Evolutionary conservation across 2,113 vertebrate species (phyloP), one percentile per base, ranked within the genome.

Genomic region (Gallinago paraguaiae): DNA sequence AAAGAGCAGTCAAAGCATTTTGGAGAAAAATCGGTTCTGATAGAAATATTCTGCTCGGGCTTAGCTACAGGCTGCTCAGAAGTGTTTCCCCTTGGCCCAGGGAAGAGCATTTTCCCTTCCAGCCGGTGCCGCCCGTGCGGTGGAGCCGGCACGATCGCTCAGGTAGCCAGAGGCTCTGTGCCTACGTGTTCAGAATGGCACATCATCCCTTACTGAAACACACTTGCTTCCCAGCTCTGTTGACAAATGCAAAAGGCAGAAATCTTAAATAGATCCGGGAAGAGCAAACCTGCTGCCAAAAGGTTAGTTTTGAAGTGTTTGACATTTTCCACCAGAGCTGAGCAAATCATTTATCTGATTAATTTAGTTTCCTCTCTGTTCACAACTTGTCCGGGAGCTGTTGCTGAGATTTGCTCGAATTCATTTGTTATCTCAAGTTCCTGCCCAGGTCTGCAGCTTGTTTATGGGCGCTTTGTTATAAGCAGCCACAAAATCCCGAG

Each of bases 341-440:
- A 97, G 95, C 92, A 94, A 93, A 96, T 95, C 27, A 90, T 96
- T 97, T 96, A 96, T 96, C 95, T 94, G 95, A 96, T 95, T 96
- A 96, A 97, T 97, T 96, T 93, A 39, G 61, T 90, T 97, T 93
- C 93, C 61, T 89, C 74, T 63, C 88, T 4, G 15, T 92, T 90
- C 93, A 60, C 13, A 27, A 86, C 86, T 72, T 69, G 72, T 72
- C 92, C 95, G 76, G 83, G 80, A 96, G 77, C 93, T 69, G 82
- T 60, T 92, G 93, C 88, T 88, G 82, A 94, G 93, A 94, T 96
- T 96, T 94, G 83, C 90, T 95, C 83, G 51, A 75, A 91, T 96
- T 92, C 86, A 95, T 95, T 96, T 86, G 90, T 96, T 88, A 94
- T 86, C 92, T 95, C 77, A 54, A 82, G 88, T 69, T 88, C 83